These are phyloP conservation scores for Drosophila imparisetae DNA, from an alignment of 2,888 invertebrate species.

Conservation along the genomic window DNA sequence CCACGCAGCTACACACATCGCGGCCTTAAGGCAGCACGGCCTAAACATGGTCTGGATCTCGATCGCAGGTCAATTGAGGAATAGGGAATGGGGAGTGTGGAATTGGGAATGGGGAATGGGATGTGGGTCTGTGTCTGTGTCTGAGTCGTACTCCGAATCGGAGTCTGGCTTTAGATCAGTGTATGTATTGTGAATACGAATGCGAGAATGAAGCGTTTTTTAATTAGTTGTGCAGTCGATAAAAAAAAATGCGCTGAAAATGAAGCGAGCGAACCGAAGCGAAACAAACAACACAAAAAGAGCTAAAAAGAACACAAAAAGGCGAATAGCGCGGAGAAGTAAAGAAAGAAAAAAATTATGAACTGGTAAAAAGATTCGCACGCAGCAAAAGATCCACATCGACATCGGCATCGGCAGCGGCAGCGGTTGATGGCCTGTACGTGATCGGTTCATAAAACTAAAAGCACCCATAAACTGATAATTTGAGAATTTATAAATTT, in stretches of 20 bases:
- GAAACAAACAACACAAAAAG: constrained; percentile 28
- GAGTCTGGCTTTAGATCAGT: constrained; percentile 1
- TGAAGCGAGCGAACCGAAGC: constrained; percentile 50
- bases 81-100: neutral
- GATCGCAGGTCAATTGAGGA: constrained; percentile 3
- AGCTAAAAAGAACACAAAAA: neutral
- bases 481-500: constrained; percentile 80
- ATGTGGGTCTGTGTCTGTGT: neutral
- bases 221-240: constrained; percentile 79
- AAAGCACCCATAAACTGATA: constrained; percentile 80
- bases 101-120: constrained; percentile 4
- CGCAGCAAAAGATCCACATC: constrained; percentile 54
- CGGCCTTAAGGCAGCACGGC: constrained; percentile 18
- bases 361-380: constrained; percentile 69
- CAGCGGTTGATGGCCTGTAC: constrained; percentile 71
- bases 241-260: constrained; percentile 72
- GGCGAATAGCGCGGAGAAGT: constrained; percentile 5
- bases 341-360: constrained; percentile 2
- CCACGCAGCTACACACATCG: constrained; percentile 46
- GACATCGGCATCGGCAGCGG: constrained; percentile 32
- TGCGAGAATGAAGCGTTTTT: constrained; percentile 67
- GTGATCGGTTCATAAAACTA: constrained; percentile 81
- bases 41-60: constrained; percentile 20
- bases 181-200: constrained; percentile 35
- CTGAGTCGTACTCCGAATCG: neutral